Evolutionary conservation across 2,888 invertebrate genomes (phyloP).

Genomic region (Ichneumon xanthorius): DNA sequence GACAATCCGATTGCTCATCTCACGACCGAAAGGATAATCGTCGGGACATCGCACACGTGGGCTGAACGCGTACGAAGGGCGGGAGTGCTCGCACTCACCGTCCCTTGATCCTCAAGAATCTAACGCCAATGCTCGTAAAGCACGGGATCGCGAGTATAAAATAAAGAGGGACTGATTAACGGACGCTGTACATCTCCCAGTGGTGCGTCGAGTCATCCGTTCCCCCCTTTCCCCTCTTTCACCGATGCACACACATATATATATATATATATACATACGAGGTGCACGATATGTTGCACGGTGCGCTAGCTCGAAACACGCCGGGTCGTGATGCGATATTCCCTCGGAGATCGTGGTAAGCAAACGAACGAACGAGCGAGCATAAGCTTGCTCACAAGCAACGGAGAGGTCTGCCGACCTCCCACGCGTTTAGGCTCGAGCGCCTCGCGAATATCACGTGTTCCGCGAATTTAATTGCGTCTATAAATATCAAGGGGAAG

Average conservation of each 20-base stretch:
- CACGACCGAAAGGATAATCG: neutral
- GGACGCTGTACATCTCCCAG: slow-evolving; percentile 38
- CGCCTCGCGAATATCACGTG: slow-evolving; percentile 71
- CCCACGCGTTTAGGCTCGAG: slow-evolving; percentile 70
- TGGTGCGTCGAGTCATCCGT: slow-evolving; percentile 17
- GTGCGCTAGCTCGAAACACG: slow-evolving; percentile 36
- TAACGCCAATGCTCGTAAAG: slow-evolving; percentile 74
- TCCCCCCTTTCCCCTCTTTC: slow-evolving; percentile 27
- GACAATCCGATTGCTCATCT: neutral
- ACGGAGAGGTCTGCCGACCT: slow-evolving; percentile 57
- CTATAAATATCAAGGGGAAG: slow-evolving; percentile 78
- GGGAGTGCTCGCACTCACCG: neutral
- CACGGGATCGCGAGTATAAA: slow-evolving; percentile 70
- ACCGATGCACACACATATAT: slow-evolving; percentile 38
- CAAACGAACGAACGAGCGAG: slow-evolving; percentile 30
- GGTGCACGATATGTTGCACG: slow-evolving; percentile 30
- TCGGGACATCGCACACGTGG: slow-evolving; percentile 1
- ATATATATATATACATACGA: slow-evolving; percentile 31
- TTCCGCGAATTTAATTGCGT: slow-evolving; percentile 81
- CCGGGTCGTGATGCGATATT: slow-evolving; percentile 31
- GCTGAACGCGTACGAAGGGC: neutral
- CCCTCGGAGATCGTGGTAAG: slow-evolving; percentile 15
- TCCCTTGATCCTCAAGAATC: slow-evolving; percentile 53
- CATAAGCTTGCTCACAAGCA: slow-evolving; percentile 12
- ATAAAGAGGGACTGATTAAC: slow-evolving; percentile 59